Conservation (phyloP, 1,140 invertebrate species). For the Gyrodactylus salaris region DNA sequence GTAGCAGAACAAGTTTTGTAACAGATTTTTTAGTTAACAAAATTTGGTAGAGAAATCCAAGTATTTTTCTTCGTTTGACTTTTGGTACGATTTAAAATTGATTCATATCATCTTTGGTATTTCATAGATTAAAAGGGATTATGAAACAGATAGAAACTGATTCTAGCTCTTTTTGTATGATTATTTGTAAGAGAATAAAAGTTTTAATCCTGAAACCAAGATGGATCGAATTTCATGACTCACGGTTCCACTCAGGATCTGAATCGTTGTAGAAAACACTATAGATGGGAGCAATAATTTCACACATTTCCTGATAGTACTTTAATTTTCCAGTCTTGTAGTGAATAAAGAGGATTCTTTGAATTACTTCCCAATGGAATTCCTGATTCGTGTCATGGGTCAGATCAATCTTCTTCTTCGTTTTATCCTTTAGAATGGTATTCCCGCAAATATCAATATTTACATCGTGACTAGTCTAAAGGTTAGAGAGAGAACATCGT, state of each 20-base stretch:
- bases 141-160: too few relatives aligned
- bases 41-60: too few relatives aligned
- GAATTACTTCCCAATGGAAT: not conserved
- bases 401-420: not conserved
- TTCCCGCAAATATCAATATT: not conserved
- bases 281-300: not conserved
- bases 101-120: too few relatives aligned
- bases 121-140: too few relatives aligned
- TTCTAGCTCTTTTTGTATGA: too few relatives aligned
- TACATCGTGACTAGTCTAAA: not conserved
- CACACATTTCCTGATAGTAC: not conserved
- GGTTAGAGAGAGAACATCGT: not conserved
- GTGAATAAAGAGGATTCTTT: not conserved
- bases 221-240: too few relatives aligned
- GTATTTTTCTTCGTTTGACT: too few relatives aligned
- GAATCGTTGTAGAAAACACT: not conserved
- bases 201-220: too few relatives aligned
- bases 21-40: too few relatives aligned
- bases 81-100: too few relatives aligned
- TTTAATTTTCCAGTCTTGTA: not conserved
- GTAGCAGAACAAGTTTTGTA: too few relatives aligned
- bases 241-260: not conserved
- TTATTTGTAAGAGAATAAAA: too few relatives aligned
- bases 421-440: not conserved
- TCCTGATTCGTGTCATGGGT: not conserved